Conservation (phyloP, 2,113 vertebrate genomes). For the Tychaedon coryphoeus region DNA sequence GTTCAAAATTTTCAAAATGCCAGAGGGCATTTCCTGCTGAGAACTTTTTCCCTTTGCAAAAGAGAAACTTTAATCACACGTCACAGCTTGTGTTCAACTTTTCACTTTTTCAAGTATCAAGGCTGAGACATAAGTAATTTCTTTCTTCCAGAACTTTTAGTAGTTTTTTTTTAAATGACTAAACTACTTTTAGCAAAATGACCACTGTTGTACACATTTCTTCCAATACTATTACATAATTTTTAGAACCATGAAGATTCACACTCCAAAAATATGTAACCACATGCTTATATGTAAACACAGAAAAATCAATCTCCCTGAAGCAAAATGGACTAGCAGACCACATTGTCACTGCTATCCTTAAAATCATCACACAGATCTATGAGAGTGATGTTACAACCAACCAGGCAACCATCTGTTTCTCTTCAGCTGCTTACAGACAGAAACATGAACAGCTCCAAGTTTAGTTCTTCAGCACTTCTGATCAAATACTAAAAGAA, state of each 20-base stretch:
- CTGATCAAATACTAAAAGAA: neutral
- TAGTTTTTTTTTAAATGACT: neutral
- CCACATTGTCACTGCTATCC: neutral
- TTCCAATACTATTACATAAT: neutral
- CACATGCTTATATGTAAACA: neutral
- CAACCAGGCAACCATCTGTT: rapidly evolving
- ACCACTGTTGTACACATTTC: rapidly evolving
- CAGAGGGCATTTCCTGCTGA: neutral
- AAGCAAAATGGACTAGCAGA: neutral
- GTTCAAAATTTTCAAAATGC: neutral
- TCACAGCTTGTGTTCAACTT: neutral
- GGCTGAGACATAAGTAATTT: neutral
- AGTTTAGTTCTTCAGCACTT: neutral
- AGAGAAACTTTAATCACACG: neutral
- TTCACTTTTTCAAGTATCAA: neutral
- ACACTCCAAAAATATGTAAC: neutral
- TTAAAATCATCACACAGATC: neutral
- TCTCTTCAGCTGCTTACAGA: neutral
- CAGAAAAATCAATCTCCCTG: neutral
- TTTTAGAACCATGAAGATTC: neutral
- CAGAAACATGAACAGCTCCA: neutral
- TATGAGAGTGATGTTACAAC: neutral
- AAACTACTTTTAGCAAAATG: neutral
- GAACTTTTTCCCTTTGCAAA: neutral
- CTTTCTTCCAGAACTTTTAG: neutral